Evolutionary conservation across 2,888 invertebrate species (phyloP), one percentile per base, ranked within the genome.

Genomic region (Odiellus spinosus): DNA sequence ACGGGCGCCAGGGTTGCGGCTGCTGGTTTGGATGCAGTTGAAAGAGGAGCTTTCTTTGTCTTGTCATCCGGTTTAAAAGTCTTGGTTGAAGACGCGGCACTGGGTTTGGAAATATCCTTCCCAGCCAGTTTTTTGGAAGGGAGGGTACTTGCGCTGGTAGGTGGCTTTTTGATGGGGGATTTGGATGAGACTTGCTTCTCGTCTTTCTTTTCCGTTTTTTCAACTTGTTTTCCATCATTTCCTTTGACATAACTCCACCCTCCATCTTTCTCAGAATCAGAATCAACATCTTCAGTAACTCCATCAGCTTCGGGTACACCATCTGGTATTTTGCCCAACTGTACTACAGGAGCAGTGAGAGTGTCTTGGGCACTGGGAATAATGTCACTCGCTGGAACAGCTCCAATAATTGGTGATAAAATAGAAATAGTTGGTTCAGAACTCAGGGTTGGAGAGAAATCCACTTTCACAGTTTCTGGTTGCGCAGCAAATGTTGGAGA

Each of bases 291-390:
- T 38, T 53, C 53, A 14, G 50, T 53, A 17, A 53, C 53, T 33
- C 53, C 53, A 44, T 53, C 53, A 35, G 53, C 53, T 40, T 53
- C 53, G 20, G 53, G 53, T 17, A 53, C 47, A n/a, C 50, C 50
- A 32, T 42, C 53, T 17, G 53, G 53, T 15, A 53, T 21, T 10
- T 47, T 38, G 14, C 46, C 45, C 3, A 51, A 45, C 5, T 36
- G 34, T 19, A 35, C 21, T 10, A 32, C 12, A 4, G 12, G 38
- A 8, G 15, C 38, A 38, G 5, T 26, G 26, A 26, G 26, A 26
- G 26, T 26, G 8, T 26, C 26, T 26, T 26, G 26, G 5, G 26
- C 26, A 4, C 26, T 8, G 8, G 26, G 8, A 26, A 26, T 26
- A 26, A 26, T 26, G 4, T 26, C 26, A 26, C 5, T 8, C 5